Conservation (phyloP, 2,113 vertebrate genomes). For the Martes martes region DNA sequence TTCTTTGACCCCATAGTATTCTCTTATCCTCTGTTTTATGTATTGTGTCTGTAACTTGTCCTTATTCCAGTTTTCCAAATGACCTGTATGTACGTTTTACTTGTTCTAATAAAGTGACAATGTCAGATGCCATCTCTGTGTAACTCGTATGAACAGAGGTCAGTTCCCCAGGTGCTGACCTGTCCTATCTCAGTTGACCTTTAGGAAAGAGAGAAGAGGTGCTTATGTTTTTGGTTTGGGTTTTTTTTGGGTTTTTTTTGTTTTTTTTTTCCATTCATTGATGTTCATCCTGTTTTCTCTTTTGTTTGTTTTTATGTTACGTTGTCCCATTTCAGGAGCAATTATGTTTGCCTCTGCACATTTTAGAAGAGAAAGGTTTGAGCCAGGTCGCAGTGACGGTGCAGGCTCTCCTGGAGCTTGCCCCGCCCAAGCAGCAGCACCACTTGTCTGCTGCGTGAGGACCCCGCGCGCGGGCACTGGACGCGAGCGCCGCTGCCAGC, state of each 20-base stretch:
- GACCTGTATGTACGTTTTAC: not conserved
- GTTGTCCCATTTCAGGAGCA: slow-evolving; percentile 88
- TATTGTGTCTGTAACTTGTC: not conserved
- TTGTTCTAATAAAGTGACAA: slow-evolving; percentile 47
- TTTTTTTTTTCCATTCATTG: slow-evolving; percentile 62
- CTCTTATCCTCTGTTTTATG: not conserved
- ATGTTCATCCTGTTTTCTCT: slow-evolving; percentile 81
- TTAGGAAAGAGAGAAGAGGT: slow-evolving; percentile 20
- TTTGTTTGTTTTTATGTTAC: slow-evolving; percentile 79
- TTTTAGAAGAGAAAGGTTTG: slow-evolving; percentile 98
- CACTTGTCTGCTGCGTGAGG: slow-evolving; percentile 82
- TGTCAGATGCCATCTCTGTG: not conserved
- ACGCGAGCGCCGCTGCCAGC: slow-evolving; percentile 71
- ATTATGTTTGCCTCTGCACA: slow-evolving; percentile 98
- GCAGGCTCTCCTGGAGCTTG: slow-evolving; percentile 92
- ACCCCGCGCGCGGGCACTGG: slow-evolving; percentile 65
- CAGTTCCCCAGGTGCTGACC: slow-evolving; percentile 5
- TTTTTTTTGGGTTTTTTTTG: slow-evolving; percentile 63
- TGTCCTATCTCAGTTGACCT: slow-evolving; percentile 65
- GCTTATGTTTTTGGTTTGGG: slow-evolving; percentile 30
- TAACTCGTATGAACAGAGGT: not conserved
- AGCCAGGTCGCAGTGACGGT: slow-evolving; percentile 94
- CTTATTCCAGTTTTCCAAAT: not conserved
- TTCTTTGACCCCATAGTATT: not conserved
- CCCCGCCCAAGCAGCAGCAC: slow-evolving; percentile 89